Conservation (phyloP, 2,888 invertebrate genomes). For the Gastrophysa polygoni region DNA sequence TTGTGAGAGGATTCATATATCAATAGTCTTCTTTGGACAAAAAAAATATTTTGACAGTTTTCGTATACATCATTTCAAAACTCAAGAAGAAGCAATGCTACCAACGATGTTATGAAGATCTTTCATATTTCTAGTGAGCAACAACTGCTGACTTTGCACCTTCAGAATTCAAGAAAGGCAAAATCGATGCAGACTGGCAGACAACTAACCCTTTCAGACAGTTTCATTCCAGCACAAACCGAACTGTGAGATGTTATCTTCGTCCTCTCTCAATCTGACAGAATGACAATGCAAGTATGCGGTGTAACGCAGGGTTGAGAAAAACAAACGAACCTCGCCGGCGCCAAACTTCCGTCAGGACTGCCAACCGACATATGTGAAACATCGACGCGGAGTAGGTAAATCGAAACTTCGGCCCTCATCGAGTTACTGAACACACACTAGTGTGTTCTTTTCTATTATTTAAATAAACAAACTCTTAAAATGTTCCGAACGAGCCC, state of each 20-base stretch:
- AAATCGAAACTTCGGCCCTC: slow-evolving; percentile 45
- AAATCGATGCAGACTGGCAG: too few species aligned
- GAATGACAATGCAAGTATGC: slow-evolving; percentile 48
- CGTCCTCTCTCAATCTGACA: slow-evolving; percentile 39
- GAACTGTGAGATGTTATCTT: slow-evolving; percentile 38
- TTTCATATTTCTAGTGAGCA: too few species aligned
- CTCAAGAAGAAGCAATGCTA: too few species aligned
- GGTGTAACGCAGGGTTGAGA: slow-evolving; percentile 47
- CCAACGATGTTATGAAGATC: too few species aligned
- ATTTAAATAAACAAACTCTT: slow-evolving; percentile 59
- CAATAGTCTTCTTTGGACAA: too few species aligned
- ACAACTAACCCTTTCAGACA: background rate
- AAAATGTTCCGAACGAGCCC: slow-evolving; percentile 56
- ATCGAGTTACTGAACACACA: slow-evolving; percentile 55
- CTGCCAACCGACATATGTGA: slow-evolving; percentile 54
- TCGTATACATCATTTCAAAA: too few species aligned
- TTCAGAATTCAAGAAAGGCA: too few species aligned
- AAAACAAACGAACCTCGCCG: slow-evolving; percentile 53
- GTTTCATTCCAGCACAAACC: slow-evolving; percentile 10
- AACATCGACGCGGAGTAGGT: slow-evolving; percentile 47
- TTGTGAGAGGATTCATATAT: too few species aligned
- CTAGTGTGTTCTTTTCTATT: slow-evolving; percentile 56
- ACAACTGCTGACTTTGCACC: too few species aligned
- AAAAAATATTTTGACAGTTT: too few species aligned
- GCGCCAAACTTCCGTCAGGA: slow-evolving; percentile 57